Base-by-base conservation (phyloP, 2,113 vertebrate species). In the Sisor rabdophorus region DNA sequence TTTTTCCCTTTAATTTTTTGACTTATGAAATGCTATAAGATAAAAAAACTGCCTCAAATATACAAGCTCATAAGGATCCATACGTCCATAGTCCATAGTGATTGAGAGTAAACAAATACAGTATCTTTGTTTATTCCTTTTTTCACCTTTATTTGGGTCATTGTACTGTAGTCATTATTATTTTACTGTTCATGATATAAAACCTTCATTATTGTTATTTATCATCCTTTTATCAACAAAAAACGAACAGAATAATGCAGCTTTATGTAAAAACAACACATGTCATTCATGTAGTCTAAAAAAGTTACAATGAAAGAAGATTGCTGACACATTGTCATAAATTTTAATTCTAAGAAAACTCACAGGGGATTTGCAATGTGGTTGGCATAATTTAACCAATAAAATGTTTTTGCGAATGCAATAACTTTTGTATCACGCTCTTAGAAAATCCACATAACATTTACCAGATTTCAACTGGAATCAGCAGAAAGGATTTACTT, bases 361-460 rank as follows among this genome's bases (percentile, higher is more conserved):
- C 24, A 10, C 28, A n/a, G 48, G 7, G 60, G 16, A 75, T 30
- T 76, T 13, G 36, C 36, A 63, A 76, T 79, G 70, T 73, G 77
- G 60, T 58, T 56, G 52, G 24, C 52, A 44, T 79, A 44, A 52
- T 48, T 65, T 19, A 56, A 56, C 26, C 36, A 65, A 79, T 73
- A 79, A 79, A 79, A 79, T 20, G 20, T 71, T 72, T 22, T 64
- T 73, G 50, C 50, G 63, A 71, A 72, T 40, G 59, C 60, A 64
- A 73, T 61, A 73, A 67, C 12, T 55, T 63, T 73, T 79, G 52
- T 79, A 30, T 59, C 77, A 73, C 4, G 26, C 40, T 79, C 44
- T 73, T 58, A 58, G 56, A 47, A 65, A 73, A 68, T 47, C 67
- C 77, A 64, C 70, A 65, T 68, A 79, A 17, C 61, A 74, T 79